These are phyloP conservation scores for Ancistrus triradiatus DNA, from an alignment of 2,113 vertebrate species.

Conservation along the genomic window DNA sequence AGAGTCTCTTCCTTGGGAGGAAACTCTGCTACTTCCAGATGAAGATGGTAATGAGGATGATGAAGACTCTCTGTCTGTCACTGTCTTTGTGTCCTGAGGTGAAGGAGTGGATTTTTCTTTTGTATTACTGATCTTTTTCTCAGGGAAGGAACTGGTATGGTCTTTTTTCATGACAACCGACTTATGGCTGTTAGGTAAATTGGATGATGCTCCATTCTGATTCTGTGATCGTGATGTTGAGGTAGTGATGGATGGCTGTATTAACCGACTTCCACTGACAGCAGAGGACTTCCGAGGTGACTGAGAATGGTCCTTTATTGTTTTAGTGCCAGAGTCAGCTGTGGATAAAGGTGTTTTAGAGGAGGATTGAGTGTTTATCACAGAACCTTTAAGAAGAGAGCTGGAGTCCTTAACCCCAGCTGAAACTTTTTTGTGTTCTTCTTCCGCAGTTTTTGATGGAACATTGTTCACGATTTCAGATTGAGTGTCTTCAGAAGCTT, in stretches of 20 bases:
- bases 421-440: conserved; percentile 5
- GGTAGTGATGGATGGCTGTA: conserved; percentile 18
- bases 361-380: conserved; percentile 10
- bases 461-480: conserved; percentile 37
- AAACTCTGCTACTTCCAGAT: conserved; percentile 38
- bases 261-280: conserved; percentile 22
- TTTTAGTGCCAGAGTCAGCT: conserved; percentile 40
- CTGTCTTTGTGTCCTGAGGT: conserved; percentile 39
- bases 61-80: conserved; percentile 19
- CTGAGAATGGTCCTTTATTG: conserved; percentile 1
- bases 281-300: conserved; percentile 30
- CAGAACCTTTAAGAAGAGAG: conserved; percentile 12
- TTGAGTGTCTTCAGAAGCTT: conserved; percentile 40
- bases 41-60: conserved; percentile 15
- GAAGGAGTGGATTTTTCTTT: conserved; percentile 45
- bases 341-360: conserved; percentile 31
- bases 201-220: conserved; percentile 31
- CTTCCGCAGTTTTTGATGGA: conserved; percentile 23
- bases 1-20: conserved; percentile 40
- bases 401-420: conserved; percentile 14
- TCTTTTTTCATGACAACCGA: conserved; percentile 53
- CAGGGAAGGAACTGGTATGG: conserved; percentile 36
- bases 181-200: conserved; percentile 47
- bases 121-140: conserved; percentile 42
- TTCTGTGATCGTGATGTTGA: conserved; percentile 29